Evolutionary conservation across 2,113 vertebrate species (phyloP).

Genomic region (Steatornis caripensis): DNA sequence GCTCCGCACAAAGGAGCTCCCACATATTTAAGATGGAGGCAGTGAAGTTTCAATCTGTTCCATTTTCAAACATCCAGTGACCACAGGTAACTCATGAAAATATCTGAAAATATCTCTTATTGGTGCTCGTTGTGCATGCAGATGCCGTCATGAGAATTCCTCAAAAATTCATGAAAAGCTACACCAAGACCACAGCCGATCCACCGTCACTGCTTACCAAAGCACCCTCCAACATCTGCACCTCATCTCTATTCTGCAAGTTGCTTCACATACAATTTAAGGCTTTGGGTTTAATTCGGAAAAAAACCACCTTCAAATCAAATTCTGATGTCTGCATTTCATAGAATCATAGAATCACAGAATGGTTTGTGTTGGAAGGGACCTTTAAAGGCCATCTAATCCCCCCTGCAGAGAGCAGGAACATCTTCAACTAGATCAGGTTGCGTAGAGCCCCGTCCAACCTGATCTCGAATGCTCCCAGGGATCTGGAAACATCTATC

Average conservation of each 20-base stretch:
- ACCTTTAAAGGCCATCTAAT: too few relatives aligned
- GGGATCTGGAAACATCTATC: too few relatives aligned
- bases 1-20: neutral
- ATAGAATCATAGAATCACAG: too few relatives aligned
- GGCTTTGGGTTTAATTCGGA: neutral
- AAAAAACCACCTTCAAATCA: neutral
- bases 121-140: neutral
- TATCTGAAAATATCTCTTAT: neutral
- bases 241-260: neutral
- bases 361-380: too few relatives aligned
- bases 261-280: neutral
- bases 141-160: neutral
- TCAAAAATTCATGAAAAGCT: neutral
- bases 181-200: neutral
- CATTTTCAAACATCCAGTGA: neutral
- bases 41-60: neutral
- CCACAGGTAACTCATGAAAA: neutral
- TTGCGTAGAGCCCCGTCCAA: too few relatives aligned
- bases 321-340: neutral
- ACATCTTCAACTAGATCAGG: too few relatives aligned
- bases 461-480: too few relatives aligned
- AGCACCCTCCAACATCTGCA: neutral
- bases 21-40: neutral
- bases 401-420: too few relatives aligned
- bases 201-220: neutral